Conservation (phyloP, 2,113 vertebrate genomes). For the Sinocyclocheilus anshuiensis region DNA sequence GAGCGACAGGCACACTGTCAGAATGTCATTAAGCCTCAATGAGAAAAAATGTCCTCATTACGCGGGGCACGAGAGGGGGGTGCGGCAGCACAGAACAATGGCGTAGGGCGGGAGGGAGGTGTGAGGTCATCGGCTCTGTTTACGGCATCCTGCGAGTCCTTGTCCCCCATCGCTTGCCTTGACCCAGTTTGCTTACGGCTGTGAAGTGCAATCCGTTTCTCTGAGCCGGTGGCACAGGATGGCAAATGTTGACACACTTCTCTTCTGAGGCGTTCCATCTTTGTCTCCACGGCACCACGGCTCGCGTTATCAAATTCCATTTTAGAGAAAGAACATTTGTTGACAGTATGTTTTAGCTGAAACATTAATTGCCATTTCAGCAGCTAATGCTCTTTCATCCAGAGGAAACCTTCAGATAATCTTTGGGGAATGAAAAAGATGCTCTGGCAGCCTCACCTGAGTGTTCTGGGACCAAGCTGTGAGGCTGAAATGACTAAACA, state of each 20-base stretch:
- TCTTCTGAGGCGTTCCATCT: constrained; percentile 14
- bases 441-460: constrained; percentile 62
- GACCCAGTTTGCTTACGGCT: constrained; percentile 33
- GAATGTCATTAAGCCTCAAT: constrained; percentile 74
- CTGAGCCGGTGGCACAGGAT: constrained; percentile 8
- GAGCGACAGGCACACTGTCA: constrained; percentile 60
- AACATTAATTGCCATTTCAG: constrained; percentile 63
- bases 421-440: constrained; percentile 48
- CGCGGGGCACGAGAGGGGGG: constrained; percentile 24
- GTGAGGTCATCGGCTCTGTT: constrained; percentile 41
- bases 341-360: constrained; percentile 44
- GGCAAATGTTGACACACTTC: constrained; percentile 43
- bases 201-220: constrained; percentile 27
- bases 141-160: constrained; percentile 34
- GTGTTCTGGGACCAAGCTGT: constrained; percentile 24
- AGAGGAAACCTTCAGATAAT: constrained; percentile 46
- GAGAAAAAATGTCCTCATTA: constrained; percentile 76
- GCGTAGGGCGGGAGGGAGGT: neutral
- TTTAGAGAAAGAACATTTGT: constrained; percentile 50
- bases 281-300: neutral
- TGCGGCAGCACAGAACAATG: constrained; percentile 18
- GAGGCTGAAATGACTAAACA: neutral
- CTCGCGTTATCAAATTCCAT: neutral
- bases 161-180: constrained; percentile 38
- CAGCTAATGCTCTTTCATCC: constrained; percentile 64